Base-by-base conservation (phyloP, 2,888 invertebrate species). In the Sabatieria punctata region DNA sequence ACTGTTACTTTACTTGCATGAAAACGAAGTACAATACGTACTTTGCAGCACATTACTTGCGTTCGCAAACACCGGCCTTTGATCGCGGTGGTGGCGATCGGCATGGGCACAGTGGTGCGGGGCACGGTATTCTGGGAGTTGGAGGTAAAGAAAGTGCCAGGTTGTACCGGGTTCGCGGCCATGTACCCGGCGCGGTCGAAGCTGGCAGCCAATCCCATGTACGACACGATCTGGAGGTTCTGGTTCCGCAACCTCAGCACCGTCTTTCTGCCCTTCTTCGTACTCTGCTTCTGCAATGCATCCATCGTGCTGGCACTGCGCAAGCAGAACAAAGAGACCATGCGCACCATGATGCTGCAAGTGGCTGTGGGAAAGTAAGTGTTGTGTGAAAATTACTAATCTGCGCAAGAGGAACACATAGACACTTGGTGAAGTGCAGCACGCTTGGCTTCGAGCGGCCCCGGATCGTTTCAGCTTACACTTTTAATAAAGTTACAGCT, bases 201-300 rank as follows among this genome's bases (percentile, higher is more conserved):
- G 8, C 41, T 41, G 11, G 13, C 4, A 4, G 23, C 19, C 11
- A 19, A 41, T 11, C 23, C 15, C 24, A 4, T 4, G 6, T 37
- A 37, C 13, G 30, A 44, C 15, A 3, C 6, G 4, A 19, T 44
- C 6, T 36, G 35, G 44, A 25, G 22, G 13, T 44, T 44, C 44
- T 44, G 44, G 44, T 37, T 36, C 15, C 36, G 44, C 18, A 44
- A 44, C 37, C 22, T 44, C 25, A 22, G 4, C 24, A 44, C 36
- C 8, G 35, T 44, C 15, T 37, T 44, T 15, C 25, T 26, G 41
- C 41, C 41, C 13, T 41, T 41, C 26, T 6, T 25, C 18, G 19
- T 3, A 25, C 4, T 4, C 8, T 27, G 19, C 21, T 41, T n/a
- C n/a, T n/a, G n/a, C n/a, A n/a, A n/a, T n/a, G n/a, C n/a, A n/a